Evolutionary conservation across 2,888 invertebrate species (phyloP), one percentile per base, ranked within the genome.

Genomic region (Cartodere bifasciata): DNA sequence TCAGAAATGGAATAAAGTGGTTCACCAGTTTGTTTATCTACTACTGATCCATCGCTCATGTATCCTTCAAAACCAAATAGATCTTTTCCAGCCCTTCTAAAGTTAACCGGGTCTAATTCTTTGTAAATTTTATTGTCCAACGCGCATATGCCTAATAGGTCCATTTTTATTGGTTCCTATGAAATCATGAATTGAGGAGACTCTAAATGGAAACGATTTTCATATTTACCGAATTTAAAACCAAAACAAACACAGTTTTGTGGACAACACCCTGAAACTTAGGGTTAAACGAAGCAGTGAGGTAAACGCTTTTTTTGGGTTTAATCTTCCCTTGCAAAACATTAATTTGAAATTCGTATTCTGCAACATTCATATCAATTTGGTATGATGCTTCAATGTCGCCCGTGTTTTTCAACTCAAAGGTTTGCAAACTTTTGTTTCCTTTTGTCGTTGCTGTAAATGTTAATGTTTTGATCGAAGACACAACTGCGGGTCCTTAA

Each of bases 371-470:
- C 2, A 53, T 33, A 26, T 62, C 58, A 13, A 63, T 56, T 35
- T 55, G 48, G 35, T 55, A 63, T 11, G 31, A 43, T 2, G 58
- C 56, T 1, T 48, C 30, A 11, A 49, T 38, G 10, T 41, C 40
- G 0, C 59, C 54, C 13, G 38, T 31, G 37, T 64, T 64, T 7
- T 31, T 45, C 9, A 64, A 37, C 43, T 54, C 58, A 13, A 62
- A 43, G 2, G 49, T 48, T 10, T 46, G 50, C 12, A 39, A 29
- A 6, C 35, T 20, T 13, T 39, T 39, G 29, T 37, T 38, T 7
- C 34, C 25, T 10, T 14, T 29, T 13, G 25, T 30, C 13, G 32
- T 30, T n/a, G 32, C 17, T 21, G 29, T 32, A 24, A 43, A 45
- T 16, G 35, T 28, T 9, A 42, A 17, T 2, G 29, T 35, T 17